Evolutionary conservation across 2,888 invertebrate species (phyloP), one percentile per base, ranked within the genome.

Genomic region (Orthosia cruda): DNA sequence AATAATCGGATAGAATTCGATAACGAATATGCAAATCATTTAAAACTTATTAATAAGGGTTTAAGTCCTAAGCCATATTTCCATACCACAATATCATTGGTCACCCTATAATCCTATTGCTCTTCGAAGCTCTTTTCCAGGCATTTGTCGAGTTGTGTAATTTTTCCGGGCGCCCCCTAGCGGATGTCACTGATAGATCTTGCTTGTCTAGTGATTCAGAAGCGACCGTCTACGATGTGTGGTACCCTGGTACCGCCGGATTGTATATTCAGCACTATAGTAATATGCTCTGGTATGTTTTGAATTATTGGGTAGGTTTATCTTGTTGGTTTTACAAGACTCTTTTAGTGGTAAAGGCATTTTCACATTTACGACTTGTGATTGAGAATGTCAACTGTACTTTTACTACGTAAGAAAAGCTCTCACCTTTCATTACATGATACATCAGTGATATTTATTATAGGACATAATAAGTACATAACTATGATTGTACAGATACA

Each of bases 161-260:
- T 84, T 86, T 76, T 62, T 80, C 70, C n/a, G 70, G n/a, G 55
- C 67, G 20, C 63, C 49, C 40, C 65, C 64, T 77, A 64, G 54
- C 40, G 59, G 50, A 80, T 80, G 86, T 74, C 80, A 80, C 62
- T 40, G 59, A 59, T 84, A 84, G 80, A 83, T 73, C 49, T 18
- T n/a, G 40, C 47, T 52, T 67, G 63, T 52, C 52, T 54, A 69
- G 80, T 61, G 70, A 83, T 69, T 68, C 62, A 75, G 32, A 52
- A 18, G 49, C 71, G 45, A 5, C 49, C 45, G 49, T 50, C 65
- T 72, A 55, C 64, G 45, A 59, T 72, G 59, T 52, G 23, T 67
- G 47, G 16, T 45, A 20, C 69, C 57, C 26, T 55, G n/a, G 64
- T 77, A 65, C n/a, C 52, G n/a, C 15, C 13, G 32, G 45, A 47